Evolutionary conservation across 2,888 invertebrate genomes (phyloP).

Genomic region (Himalopsyche anomala): DNA sequence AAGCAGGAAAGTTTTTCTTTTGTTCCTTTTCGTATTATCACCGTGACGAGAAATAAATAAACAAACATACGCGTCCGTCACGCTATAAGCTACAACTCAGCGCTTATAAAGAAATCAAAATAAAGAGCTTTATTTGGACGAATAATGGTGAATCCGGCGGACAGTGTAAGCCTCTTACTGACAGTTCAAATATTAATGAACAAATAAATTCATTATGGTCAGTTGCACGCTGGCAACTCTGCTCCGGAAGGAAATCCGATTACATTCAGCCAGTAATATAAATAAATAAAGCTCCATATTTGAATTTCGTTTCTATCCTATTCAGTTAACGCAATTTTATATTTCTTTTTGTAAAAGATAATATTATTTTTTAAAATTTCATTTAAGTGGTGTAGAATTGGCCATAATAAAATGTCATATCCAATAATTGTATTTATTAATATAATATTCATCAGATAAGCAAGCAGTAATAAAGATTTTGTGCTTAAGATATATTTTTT

Average conservation of each 20-base stretch:
- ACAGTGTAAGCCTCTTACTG: slow-evolving; percentile 29
- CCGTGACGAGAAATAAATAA: neutral
- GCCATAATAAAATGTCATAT: too few relatives aligned
- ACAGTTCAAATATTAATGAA: slow-evolving; percentile 55
- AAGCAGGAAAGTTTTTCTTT: neutral
- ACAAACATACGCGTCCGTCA: neutral
- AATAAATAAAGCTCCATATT: slow-evolving; percentile 4
- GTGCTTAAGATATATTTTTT: too few relatives aligned
- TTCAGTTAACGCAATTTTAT: neutral
- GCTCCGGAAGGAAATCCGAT: neutral
- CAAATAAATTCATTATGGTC: slow-evolving; percentile 13
- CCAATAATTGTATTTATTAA: too few relatives aligned
- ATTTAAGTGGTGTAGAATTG: too few relatives aligned
- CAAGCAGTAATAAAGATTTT: too few relatives aligned
- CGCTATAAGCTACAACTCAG: neutral
- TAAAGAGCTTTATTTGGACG: slow-evolving; percentile 4
- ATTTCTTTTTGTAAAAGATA: too few relatives aligned
- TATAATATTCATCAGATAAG: too few relatives aligned
- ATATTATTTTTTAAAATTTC: too few relatives aligned
- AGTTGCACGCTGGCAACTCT: slow-evolving; percentile 2
- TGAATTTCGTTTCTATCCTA: neutral
- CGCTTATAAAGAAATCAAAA: slow-evolving; percentile 6
- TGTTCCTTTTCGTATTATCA: slow-evolving; percentile 14
- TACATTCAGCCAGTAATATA: neutral
- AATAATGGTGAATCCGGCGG: slow-evolving; percentile 28